Evolutionary conservation across 2,113 vertebrate genomes (phyloP).

Genomic region (Perccottus glenii): DNA sequence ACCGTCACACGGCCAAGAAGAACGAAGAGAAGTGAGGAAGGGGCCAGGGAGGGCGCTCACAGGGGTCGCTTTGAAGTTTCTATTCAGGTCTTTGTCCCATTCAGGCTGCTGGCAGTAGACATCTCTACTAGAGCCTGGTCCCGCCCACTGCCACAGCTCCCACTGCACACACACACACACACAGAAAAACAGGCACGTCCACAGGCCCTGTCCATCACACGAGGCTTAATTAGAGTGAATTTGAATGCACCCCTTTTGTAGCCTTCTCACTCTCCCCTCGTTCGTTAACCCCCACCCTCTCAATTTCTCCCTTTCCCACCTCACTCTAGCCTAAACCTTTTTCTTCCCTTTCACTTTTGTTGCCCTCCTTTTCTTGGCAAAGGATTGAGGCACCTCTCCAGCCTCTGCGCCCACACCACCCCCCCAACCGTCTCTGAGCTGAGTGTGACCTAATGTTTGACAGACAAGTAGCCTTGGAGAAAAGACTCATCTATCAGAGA

Average conservation of each 20-base stretch:
- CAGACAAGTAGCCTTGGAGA: constrained; percentile 78
- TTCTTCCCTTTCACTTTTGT: constrained; percentile 59
- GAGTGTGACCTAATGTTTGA: constrained; percentile 83
- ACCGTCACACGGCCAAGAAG: constrained; percentile 63
- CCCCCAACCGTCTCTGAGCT: constrained; percentile 52
- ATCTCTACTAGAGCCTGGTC: constrained; percentile 72
- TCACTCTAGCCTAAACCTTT: constrained; percentile 42
- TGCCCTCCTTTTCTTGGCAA: constrained; percentile 72
- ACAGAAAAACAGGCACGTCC: constrained; percentile 72
- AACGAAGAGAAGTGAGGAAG: constrained; percentile 32
- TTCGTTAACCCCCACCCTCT: constrained; percentile 63
- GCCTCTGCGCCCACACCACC: constrained; percentile 19
- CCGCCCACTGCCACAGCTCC: constrained; percentile 61
- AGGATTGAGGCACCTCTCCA: constrained; percentile 71
- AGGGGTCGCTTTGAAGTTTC: constrained; percentile 81
- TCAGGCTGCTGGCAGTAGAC: constrained; percentile 77
- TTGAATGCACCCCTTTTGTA: constrained; percentile 74
- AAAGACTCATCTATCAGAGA: constrained; percentile 75
- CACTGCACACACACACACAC: constrained; percentile 45
- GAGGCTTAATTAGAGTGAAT: constrained; percentile 78
- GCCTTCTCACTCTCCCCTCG: constrained; percentile 70
- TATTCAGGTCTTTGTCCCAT: constrained; percentile 81
- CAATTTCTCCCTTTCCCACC: constrained; percentile 53
- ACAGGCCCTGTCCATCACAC: constrained; percentile 79
- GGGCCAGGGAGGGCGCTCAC: constrained; percentile 49